phyloP scores from a whole-genome alignment of 2,797 vertebrate genomes.

The Pagetopsis macropterus region DNA sequence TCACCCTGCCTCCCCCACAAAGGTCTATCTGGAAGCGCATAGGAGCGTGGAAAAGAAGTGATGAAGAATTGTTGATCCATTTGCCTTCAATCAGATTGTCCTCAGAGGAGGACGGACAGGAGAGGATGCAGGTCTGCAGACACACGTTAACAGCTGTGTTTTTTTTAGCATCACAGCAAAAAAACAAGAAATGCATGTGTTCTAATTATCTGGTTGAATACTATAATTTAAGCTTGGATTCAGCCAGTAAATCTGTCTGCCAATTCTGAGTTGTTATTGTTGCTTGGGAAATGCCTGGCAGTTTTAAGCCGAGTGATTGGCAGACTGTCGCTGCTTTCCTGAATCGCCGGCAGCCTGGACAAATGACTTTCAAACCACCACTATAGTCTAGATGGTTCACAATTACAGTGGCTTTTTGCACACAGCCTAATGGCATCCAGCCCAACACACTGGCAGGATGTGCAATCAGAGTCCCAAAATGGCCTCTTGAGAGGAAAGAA shows the following conservation, averaged over 20 bases:
- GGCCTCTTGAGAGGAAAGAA: constrained; percentile 24
- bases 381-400: constrained; percentile 4
- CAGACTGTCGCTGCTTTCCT: neutral
- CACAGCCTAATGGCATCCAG: constrained; percentile 19
- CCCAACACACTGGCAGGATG: constrained; percentile 13
- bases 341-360: constrained; percentile 1
- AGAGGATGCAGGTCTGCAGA: constrained; percentile 10
- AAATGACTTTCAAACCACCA: constrained; percentile 32
- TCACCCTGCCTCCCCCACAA: neutral
- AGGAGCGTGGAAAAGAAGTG: constrained; percentile 12
- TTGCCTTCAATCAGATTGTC: constrained; percentile 36
- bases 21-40: constrained; percentile 25
- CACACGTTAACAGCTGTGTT: constrained; percentile 3
- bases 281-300: constrained; percentile 19
- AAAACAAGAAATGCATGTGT: neutral
- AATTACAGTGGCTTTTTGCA: constrained; percentile 38
- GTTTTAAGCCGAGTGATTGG: constrained; percentile 14
- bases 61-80: constrained; percentile 40
- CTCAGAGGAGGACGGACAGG: constrained; percentile 5
- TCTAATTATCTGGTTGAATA: neutral
- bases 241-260: neutral
- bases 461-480: constrained; percentile 39
- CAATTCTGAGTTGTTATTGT: neutral
- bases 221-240: neutral
- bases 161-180: neutral